A percentile compares a stretch with the other conserved stretches of the same genome.
Conservation (phyloP, 1,140 invertebrate genomes). For the Pristionchus pacificus region DNA sequence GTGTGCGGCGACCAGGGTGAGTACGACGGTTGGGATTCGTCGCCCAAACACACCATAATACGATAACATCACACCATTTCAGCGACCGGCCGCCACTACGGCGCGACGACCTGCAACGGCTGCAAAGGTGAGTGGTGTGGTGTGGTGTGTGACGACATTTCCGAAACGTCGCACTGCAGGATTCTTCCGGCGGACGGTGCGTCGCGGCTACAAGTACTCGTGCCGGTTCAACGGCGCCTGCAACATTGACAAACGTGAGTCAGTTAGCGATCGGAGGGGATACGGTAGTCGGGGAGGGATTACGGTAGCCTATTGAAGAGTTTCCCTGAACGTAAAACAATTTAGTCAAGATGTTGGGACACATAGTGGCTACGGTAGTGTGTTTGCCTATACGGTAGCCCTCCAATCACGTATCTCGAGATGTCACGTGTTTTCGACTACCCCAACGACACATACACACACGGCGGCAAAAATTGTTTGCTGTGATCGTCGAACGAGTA, state of each 20-base stretch:
- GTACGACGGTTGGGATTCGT: too few relatives aligned
- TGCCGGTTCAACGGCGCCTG: constrained; percentile 90
- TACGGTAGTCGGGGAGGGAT: constrained; percentile 3
- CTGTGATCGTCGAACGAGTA: too few relatives aligned
- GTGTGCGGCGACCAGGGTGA: not conserved
- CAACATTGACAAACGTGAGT: constrained; percentile 71
- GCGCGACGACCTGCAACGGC: not conserved
- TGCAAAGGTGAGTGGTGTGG: not conserved
- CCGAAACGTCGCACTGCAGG: not conserved
- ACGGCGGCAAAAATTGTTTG: too few relatives aligned
- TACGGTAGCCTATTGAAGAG: too few relatives aligned
- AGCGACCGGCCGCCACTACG: not conserved
- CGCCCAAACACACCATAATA: not conserved
- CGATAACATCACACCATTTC: not conserved
- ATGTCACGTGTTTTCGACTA: too few relatives aligned
- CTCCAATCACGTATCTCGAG: too few relatives aligned
- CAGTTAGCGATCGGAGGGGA: too few relatives aligned
- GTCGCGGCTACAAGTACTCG: constrained; percentile 79
- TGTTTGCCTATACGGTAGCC: too few relatives aligned
- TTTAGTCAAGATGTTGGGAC: too few relatives aligned
- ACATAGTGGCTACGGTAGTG: too few relatives aligned
- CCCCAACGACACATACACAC: too few relatives aligned
- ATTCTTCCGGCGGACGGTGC: not conserved
- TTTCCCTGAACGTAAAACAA: too few relatives aligned
- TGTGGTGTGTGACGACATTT: not conserved